phyloP scores from a whole-genome alignment of 2,888 invertebrate genomes.

The Metalampra italica region DNA sequence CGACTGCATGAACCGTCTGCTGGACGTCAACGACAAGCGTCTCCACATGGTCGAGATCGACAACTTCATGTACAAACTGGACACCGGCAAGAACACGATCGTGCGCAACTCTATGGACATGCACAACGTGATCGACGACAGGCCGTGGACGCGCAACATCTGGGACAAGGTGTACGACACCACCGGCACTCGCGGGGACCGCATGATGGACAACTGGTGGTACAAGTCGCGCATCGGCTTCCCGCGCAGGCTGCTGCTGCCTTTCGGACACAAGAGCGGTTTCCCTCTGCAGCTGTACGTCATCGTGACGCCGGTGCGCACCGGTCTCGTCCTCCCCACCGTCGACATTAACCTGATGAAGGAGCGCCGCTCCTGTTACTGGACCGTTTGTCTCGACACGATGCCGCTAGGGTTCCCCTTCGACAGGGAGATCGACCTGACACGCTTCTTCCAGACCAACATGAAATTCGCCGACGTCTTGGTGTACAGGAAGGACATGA shows the following conservation, averaged over 20 bases:
- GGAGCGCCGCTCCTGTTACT: conserved; percentile 74
- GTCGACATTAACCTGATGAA: conserved; percentile 69
- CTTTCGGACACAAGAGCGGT: conserved; percentile 83
- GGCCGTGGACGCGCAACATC: conserved; percentile 58
- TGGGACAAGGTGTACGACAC: conserved; percentile 36
- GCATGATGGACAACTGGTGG: conserved; percentile 74
- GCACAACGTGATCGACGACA: conserved; percentile 80
- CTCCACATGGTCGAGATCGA: conserved; percentile 68
- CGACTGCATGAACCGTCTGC: conserved; percentile 80
- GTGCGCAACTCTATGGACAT: conserved; percentile 83
- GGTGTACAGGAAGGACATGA: conserved; percentile 80
- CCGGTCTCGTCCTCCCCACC: conserved; percentile 59
- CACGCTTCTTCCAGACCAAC: conserved; percentile 81
- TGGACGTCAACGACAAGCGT: conserved; percentile 68
- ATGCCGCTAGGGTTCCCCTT: conserved; percentile 86
- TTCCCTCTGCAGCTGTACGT: conserved; percentile 81
- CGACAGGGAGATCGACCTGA: conserved; percentile 81
- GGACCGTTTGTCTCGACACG: conserved; percentile 78
- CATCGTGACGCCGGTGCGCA: conserved; percentile 77
- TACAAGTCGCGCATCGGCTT: conserved; percentile 77
- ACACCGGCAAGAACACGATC: conserved; percentile 83
- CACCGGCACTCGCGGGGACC: conserved; percentile 67
- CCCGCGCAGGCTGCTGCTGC: conserved; percentile 84
- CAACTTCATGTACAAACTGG: conserved; percentile 79
- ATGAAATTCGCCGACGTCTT: conserved; percentile 81